A percentile compares a stretch with the other conserved stretches of the same genome.
Conservation (phyloP, 2,113 vertebrate species). For the Daboia siamensis region DNA sequence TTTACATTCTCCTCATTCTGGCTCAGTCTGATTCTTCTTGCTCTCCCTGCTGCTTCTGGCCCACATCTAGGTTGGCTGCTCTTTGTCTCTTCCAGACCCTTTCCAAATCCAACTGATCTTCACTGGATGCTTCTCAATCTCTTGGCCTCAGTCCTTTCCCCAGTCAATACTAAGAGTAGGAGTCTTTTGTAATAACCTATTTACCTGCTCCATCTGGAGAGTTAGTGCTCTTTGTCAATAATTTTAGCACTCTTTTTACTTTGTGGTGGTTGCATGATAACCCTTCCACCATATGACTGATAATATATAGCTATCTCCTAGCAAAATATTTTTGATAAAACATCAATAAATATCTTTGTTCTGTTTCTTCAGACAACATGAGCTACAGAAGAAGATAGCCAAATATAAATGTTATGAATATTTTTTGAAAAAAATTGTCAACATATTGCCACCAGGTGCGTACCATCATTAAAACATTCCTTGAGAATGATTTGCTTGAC, state of each 20-base stretch:
- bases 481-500: background rate
- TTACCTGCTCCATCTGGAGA: background rate
- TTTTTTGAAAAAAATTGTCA: slow-evolving; percentile 71
- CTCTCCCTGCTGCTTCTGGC: background rate
- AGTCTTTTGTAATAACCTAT: background rate
- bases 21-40: background rate
- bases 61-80: background rate
- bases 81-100: background rate
- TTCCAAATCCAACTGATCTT: background rate
- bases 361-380: slow-evolving; percentile 61
- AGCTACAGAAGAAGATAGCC: slow-evolving; percentile 62
- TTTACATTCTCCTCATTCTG: background rate
- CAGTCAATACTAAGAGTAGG: background rate
- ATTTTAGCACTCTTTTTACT: background rate
- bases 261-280: background rate
- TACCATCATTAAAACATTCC: slow-evolving; percentile 2
- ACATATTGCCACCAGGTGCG: slow-evolving; percentile 70
- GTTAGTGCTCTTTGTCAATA: background rate
- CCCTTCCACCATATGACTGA: background rate
- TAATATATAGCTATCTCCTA: background rate
- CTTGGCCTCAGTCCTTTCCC: background rate
- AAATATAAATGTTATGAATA: slow-evolving; percentile 70
- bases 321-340: background rate
- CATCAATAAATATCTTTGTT: background rate
- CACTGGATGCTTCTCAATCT: background rate